Evolutionary conservation across 2,888 invertebrate species (phyloP), one percentile per base, ranked within the genome.

Genomic region (Sphecodes monilicornis): DNA sequence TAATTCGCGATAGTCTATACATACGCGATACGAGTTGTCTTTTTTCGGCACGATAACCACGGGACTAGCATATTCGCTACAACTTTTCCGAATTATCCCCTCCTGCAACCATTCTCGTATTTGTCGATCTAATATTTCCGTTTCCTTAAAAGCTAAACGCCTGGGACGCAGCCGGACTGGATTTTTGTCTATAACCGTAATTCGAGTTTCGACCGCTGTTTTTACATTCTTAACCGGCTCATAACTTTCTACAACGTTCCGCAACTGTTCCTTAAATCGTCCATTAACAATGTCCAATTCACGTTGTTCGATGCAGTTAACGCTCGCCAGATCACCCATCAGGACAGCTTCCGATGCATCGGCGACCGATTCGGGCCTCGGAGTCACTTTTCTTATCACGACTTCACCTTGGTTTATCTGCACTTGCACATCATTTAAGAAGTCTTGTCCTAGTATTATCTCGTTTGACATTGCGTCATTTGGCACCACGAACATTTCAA

Each of bases 1-100:
- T 26, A 76, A 39, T 3, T 50, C 36, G 26, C 76, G 36, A 26
- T 68, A 76, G 46, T 66, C 64, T 11, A 66, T 64, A 66, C 64
- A 75, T 13, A 75, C 66, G 11, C 75, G 43, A 22, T 75, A 66
- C 13, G 6, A 13, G 10, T 64, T 60, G n/a, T 66, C 32, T 75
- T n/a, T 64, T 13, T 70, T 36, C n/a, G 57, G 1, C 64, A 75
- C 6, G 85, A 57, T 66, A 87, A 77, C 10, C 86, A 77, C 8
- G 86, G 87, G 32, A 39, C 39, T 39, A 39, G 39, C 39, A 39
- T 39, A 39, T 39, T 39, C 39, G 39, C 39, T 39, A 39, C 39
- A 39, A 39, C 39, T 39, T 8, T 39, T 39, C 8, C 39, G 8
- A 39, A 39, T 39, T 39, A 39, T 39, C 10, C 39, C 39, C 8